Conservation (phyloP, 1,140 invertebrate genomes). For the Lanistes nyassanus region DNA sequence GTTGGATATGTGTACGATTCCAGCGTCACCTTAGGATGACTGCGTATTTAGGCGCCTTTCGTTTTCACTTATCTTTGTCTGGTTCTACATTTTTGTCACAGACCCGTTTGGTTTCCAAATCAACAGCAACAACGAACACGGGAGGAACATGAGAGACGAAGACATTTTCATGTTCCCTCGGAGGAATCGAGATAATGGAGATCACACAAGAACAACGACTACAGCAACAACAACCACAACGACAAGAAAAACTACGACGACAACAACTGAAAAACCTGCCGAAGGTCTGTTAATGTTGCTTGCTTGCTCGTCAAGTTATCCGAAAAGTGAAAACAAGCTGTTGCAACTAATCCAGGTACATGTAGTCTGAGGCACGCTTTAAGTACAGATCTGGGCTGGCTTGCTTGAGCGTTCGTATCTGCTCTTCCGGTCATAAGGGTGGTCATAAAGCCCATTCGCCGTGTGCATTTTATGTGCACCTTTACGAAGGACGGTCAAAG, state of each 20-base stretch:
- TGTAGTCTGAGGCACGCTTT: too few species aligned
- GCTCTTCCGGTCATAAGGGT: too few species aligned
- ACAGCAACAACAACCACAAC: constrained; percentile 17
- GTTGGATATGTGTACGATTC: too few species aligned
- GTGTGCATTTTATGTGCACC: too few species aligned
- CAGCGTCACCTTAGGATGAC: too few species aligned
- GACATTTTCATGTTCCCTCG: constrained; percentile 3
- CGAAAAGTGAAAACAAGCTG: background rate
- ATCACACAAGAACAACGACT: background rate
- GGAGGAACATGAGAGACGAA: background rate
- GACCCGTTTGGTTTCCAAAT: constrained; percentile 12
- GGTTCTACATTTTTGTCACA: background rate
- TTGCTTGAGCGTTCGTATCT: too few species aligned
- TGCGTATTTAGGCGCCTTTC: too few species aligned
- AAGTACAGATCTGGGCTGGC: too few species aligned
- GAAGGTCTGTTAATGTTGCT: constrained; percentile 3
- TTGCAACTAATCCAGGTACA: background rate
- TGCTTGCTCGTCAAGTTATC: too few species aligned
- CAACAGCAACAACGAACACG: background rate
- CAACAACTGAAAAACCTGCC: constrained; percentile 23
- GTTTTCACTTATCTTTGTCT: too few species aligned
- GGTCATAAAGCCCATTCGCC: too few species aligned
- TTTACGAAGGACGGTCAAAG: background rate
- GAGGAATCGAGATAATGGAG: background rate
- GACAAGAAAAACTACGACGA: constrained; percentile 6